Evolutionary conservation across 2,113 vertebrate species (phyloP).

Genomic region (Mola mola): DNA sequence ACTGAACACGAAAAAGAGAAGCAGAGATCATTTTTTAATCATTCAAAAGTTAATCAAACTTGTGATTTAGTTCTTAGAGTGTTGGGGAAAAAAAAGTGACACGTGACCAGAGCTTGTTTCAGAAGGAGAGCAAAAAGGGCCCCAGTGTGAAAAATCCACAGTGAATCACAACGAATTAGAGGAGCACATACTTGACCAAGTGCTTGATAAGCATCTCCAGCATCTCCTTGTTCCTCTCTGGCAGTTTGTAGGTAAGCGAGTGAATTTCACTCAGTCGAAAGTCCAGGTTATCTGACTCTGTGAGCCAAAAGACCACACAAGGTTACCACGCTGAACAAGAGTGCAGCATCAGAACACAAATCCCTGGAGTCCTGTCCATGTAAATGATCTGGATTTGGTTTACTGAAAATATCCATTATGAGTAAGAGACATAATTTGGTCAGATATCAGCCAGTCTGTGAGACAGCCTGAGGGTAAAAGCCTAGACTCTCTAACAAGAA

Average conservation of each 20-base stretch:
- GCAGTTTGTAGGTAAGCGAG: conserved; percentile 91
- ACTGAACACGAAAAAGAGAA: too few relatives aligned
- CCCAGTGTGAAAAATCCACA: background rate
- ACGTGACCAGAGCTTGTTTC: background rate
- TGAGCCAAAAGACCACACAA: conserved; percentile 24
- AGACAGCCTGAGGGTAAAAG: conserved; percentile 5
- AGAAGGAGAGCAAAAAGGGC: background rate
- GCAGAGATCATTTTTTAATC: too few relatives aligned
- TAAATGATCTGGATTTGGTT: background rate
- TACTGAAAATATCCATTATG: background rate
- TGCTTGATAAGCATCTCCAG: conserved; percentile 92
- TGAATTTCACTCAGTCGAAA: conserved; percentile 92
- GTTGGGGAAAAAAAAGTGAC: background rate
- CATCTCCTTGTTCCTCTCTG: conserved; percentile 94
- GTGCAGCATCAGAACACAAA: background rate
- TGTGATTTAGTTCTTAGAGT: too few relatives aligned
- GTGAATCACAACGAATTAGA: background rate
- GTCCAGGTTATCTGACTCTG: conserved; percentile 95
- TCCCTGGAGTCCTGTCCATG: background rate
- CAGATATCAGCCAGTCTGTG: background rate
- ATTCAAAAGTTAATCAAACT: too few relatives aligned
- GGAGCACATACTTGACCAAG: conserved; percentile 87
- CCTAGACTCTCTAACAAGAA: background rate
- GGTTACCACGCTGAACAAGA: background rate
- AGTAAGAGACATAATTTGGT: background rate